Percentiles rank a stretch among this genome's conserved stretches.
Conservation (phyloP, 1,140 invertebrate genomes). For the Drosophila ironensis region DNA sequence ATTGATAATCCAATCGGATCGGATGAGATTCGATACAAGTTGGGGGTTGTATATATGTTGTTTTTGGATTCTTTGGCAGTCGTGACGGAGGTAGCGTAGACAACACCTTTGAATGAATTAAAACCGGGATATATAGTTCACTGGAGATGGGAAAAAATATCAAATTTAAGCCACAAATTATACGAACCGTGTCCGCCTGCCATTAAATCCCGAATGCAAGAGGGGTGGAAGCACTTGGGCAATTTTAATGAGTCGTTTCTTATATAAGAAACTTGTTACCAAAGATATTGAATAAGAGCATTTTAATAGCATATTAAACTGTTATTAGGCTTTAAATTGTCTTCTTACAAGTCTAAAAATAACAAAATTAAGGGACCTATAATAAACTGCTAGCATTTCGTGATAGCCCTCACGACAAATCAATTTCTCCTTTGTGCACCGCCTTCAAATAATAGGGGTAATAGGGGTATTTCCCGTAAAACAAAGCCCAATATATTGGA, state of each 20-base stretch:
- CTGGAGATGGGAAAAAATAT: constrained; percentile 4
- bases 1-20: background rate
- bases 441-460: background rate
- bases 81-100: constrained; percentile 32
- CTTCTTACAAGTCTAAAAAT: too few species aligned
- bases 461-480: background rate
- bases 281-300: too few species aligned
- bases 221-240: too few species aligned
- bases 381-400: too few species aligned
- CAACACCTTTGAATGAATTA: constrained; percentile 26
- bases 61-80: background rate
- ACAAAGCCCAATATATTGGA: background rate
- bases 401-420: background rate
- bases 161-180: background rate
- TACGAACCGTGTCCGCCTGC: constrained; percentile 1
- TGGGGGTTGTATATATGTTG: too few species aligned
- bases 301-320: too few species aligned
- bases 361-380: too few species aligned
- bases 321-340: too few species aligned
- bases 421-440: background rate
- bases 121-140: constrained; percentile 20
- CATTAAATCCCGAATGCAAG: background rate
- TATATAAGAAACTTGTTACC: too few species aligned
- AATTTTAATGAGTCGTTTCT: too few species aligned
- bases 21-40: background rate